Evolutionary conservation across 2,888 invertebrate genomes (phyloP), one percentile per base, ranked within the genome.

Genomic region (Desoria tigrina): DNA sequence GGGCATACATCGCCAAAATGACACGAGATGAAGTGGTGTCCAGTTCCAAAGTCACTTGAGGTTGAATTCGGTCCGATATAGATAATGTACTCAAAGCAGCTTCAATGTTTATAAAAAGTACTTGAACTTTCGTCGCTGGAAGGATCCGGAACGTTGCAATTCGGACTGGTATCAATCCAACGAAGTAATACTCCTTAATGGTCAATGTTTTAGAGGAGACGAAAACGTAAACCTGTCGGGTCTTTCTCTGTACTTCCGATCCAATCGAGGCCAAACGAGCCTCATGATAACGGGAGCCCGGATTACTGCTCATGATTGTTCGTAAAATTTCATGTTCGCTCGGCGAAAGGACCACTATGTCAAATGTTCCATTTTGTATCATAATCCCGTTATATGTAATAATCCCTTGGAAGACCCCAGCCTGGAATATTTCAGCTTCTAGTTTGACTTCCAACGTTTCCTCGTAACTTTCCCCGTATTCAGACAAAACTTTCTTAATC

Each of bases 1-100:
- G 80, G 2, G 81, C 80, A 75, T 81, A 83, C 37, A 81, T 80
- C 32, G 82, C 82, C 42, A 80, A 81, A 56, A 82, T 79, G 26
- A 82, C 78, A 65, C 81, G 80, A 28, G 80, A 77, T 39, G 81
- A 80, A 54, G 79, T 78, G 26, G 80, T 78, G 37, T 71, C 71
- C 66, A 73, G 71, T 45, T 76, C 71, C 4, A 76, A 54, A 3
- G 66, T 49, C 9, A 76, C 32, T 53, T 66, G 63, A 14, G 72
- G 65, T 28, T 74, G 74, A 6, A 69, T 65, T 42, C 74, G 64
- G 50, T 76, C 76, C 2, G 64, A 65, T 42, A 76, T 68, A 16
- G 71, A 62, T 9, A 73, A 42, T 3, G 49, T 62, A 50, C 66
- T 63, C 1, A 39, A 23, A 3, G 23, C 18, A 26, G 23, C 28